Conservation (phyloP, 2,888 invertebrate genomes). For the Drosophila heteroneura region DNA sequence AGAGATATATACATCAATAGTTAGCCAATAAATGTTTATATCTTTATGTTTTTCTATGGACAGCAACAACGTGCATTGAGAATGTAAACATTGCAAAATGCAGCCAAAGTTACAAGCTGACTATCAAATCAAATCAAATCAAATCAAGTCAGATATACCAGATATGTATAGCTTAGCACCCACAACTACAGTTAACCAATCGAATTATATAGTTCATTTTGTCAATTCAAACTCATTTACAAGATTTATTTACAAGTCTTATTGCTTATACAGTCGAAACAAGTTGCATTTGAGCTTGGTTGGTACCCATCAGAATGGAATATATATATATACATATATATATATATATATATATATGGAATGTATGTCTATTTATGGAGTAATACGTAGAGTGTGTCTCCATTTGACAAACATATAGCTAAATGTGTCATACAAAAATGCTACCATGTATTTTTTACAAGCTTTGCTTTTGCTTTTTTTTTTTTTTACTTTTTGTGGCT, state of each 20-base stretch:
- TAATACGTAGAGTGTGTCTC: background rate
- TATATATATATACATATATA: background rate
- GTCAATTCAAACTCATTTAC: background rate
- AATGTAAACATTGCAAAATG: background rate
- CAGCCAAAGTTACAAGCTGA: background rate
- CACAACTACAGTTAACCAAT: background rate
- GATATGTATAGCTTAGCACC: background rate
- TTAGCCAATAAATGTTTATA: background rate
- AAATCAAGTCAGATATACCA: background rate
- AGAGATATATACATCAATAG: background rate
- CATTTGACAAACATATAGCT: background rate
- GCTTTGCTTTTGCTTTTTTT: constrained; percentile 1
- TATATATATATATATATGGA: background rate
- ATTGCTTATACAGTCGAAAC: background rate
- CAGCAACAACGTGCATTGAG: background rate
- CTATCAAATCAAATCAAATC: background rate
- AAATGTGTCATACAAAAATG: background rate
- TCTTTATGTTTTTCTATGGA: background rate
- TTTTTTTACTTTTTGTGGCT: background rate
- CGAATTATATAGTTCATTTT: background rate
- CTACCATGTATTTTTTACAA: background rate
- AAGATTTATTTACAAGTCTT: background rate
- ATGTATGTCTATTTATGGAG: background rate
- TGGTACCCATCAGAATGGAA: background rate
- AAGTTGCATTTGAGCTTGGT: background rate